Conservation (phyloP, 1,140 invertebrate genomes). For the Hesperophylax magnus region DNA sequence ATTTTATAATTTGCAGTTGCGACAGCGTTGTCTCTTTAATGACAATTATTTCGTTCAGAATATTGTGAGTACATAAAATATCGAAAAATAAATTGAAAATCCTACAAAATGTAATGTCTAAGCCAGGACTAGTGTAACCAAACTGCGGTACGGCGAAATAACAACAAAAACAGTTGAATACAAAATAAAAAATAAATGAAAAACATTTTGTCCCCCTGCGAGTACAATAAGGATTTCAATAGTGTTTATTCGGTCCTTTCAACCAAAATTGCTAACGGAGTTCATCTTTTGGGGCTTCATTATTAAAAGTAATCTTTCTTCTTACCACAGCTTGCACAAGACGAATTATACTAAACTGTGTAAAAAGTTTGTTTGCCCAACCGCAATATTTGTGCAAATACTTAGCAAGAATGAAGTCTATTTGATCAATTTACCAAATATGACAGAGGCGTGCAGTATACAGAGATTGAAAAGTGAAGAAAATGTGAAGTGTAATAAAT, state of each 20-base stretch:
- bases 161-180: constrained; percentile 43
- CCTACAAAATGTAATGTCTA: neutral
- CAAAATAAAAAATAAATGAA: constrained; percentile 40
- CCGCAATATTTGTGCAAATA: constrained; percentile 35
- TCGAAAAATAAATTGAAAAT: too few species aligned
- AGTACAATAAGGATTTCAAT: constrained; percentile 47
- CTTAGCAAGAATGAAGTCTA: constrained; percentile 23
- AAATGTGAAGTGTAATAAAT: too few species aligned
- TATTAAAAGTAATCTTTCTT: constrained; percentile 41
- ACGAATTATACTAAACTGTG: constrained; percentile 19
- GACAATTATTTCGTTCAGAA: too few species aligned
- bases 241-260: constrained; percentile 51
- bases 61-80: too few species aligned
- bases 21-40: too few species aligned
- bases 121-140: constrained; percentile 20
- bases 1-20: too few species aligned
- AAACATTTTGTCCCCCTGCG: constrained; percentile 15
- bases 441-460: too few species aligned
- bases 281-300: constrained; percentile 51
- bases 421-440: too few species aligned
- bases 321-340: constrained; percentile 33
- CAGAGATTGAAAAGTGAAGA: too few species aligned
- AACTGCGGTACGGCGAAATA: constrained; percentile 26
- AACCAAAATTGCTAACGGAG: constrained; percentile 48
- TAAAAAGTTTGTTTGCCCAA: constrained; percentile 8